These are phyloP conservation scores for Tenebrosternarchus preto DNA, from an alignment of 2,113 vertebrate genomes.

Conservation along the genomic window DNA sequence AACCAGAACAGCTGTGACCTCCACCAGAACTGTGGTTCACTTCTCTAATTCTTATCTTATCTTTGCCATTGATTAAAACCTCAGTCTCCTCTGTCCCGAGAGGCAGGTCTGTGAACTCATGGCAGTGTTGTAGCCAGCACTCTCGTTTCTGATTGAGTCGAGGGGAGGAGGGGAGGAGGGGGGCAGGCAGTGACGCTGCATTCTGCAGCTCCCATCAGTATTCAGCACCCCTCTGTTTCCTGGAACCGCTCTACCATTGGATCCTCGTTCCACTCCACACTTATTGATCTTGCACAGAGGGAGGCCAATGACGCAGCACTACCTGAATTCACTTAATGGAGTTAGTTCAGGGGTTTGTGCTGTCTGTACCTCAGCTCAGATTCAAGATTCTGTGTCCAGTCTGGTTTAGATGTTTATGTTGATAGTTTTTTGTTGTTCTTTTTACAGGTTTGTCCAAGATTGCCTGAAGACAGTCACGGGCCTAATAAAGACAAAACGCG, in stretches of 20 bases:
- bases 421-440: neutral
- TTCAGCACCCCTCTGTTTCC: constrained; percentile 22
- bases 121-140: constrained; percentile 13
- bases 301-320: constrained; percentile 1
- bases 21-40: constrained; percentile 15
- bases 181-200: neutral
- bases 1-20: neutral
- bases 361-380: neutral
- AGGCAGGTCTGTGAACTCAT: constrained; percentile 9
- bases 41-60: constrained; percentile 19
- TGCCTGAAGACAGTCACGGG: neutral
- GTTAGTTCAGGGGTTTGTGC: constrained; percentile 19
- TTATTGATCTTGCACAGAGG: constrained; percentile 14
- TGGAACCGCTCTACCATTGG: constrained; percentile 26
- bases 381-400: neutral
- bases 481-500: neutral
- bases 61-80: constrained; percentile 41
- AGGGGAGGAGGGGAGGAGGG: neutral
- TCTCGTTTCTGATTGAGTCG: neutral
- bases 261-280: constrained; percentile 8
- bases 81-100: constrained; percentile 23
- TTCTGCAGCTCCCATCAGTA: constrained; percentile 33
- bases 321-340: constrained; percentile 39
- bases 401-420: constrained; percentile 13
- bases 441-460: constrained; percentile 27